Base-by-base conservation (phyloP, 2,113 vertebrate genomes). In the Gopherus flavomarginatus region DNA sequence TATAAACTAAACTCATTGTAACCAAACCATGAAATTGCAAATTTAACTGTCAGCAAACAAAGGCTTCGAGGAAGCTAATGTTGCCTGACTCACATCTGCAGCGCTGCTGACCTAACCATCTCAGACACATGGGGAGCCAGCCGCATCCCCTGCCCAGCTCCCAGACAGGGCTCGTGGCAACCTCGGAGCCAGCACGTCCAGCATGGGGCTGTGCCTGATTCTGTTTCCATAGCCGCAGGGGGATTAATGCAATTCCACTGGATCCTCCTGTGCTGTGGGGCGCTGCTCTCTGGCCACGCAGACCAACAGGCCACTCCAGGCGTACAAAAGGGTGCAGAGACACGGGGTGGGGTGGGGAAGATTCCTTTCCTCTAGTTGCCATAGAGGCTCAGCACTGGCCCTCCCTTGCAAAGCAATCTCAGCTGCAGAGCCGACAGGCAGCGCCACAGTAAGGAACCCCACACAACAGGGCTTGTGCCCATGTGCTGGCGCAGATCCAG, bases 21-120 rank as follows among this genome's bases (percentile, higher is more conserved):
- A 98, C 87, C 91, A 98, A 98, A 96, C 86, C 92, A 97, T 97
- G 96, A 97, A 97, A 98, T 93, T 96, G 92, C 94, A 97, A 87
- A 96, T 94, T 94, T 89, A 96, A 95, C 94, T 19, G 92, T 97
- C 95, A 97, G 96, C 92, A 96, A 97, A 94, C 93, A 96, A 92
- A 94, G 84, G 89, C 90, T 86, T 31, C 59, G 79, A 87, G 49
- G 65, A 94, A 75, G 65, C 83, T 56, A 94, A 77, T 0, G 1
- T 38, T 93, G 65, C 38, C 78, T n/a, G 82, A 78, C 52, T 91
- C 44, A 78, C 75, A 26, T 91, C 81, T 81, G 65, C 69, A 1
- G 5, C 2, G 6, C 42, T 85, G 84, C 78, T 85, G 80, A 42
- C 75, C 50, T 27, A 65, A 80, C 78, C 56, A 80, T 89, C 29